Percentiles rank a stretch among this genome's conserved stretches.
Evolutionary conservation across 2,797 vertebrate genomes (phyloP).

Genomic region (Nasua narica): DNA sequence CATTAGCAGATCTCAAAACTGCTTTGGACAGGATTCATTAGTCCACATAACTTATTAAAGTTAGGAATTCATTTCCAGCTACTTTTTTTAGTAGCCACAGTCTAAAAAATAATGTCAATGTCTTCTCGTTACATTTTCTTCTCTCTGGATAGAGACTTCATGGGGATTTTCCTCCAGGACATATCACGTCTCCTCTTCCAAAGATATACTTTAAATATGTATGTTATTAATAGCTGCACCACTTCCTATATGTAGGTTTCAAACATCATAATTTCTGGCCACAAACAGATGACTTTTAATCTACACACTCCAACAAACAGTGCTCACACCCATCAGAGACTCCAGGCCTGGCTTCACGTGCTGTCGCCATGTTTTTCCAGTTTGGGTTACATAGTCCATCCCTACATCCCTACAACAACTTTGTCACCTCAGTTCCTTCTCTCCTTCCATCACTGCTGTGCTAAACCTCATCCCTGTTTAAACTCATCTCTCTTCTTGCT

Average conservation of each 20-base stretch:
- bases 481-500: neutral
- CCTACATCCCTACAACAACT: neutral
- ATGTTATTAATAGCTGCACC: neutral
- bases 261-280: neutral
- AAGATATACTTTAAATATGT: neutral
- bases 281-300: neutral
- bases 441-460: neutral
- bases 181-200: neutral
- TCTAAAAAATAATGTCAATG: conserved; percentile 7
- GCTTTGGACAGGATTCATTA: neutral
- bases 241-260: neutral
- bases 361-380: neutral
- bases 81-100: neutral
- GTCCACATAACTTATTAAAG: neutral
- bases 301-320: neutral
- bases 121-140: neutral
- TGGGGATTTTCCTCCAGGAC: neutral
- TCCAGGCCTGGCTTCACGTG: neutral
- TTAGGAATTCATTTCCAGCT: neutral
- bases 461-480: neutral
- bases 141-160: neutral
- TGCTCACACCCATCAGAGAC: neutral
- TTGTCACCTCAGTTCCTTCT: neutral
- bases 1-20: neutral
- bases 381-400: neutral